Percentiles rank a stretch among this genome's conserved stretches.
phyloP scores from a whole-genome alignment of 2,797 vertebrate genomes.

The Hyperoplus lanceolatus region DNA sequence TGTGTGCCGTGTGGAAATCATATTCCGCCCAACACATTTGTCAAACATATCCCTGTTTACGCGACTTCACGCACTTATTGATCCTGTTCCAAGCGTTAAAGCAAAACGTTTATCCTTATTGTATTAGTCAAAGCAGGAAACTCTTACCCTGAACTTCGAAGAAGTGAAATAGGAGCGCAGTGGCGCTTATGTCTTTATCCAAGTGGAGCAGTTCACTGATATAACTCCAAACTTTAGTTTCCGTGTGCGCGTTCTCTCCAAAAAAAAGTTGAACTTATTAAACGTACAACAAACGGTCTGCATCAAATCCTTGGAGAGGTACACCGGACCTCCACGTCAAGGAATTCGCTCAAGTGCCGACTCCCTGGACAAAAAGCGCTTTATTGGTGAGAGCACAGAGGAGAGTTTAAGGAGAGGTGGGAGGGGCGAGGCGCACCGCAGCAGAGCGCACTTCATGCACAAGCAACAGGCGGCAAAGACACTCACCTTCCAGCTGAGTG shows the following conservation, averaged over 20 bases:
- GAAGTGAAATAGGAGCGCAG: constrained; percentile 52
- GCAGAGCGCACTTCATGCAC: constrained; percentile 57
- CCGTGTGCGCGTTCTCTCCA: constrained; percentile 12
- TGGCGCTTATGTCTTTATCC: constrained; percentile 65
- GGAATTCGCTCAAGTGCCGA: constrained; percentile 78
- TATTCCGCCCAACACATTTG: neutral
- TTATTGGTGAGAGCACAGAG: constrained; percentile 74
- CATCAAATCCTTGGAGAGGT: constrained; percentile 67
- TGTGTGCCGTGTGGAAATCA: neutral
- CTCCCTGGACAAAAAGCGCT: constrained; percentile 78
- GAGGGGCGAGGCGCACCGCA: constrained; percentile 68
- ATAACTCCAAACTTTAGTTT: constrained; percentile 60
- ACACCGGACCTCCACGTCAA: constrained; percentile 70
- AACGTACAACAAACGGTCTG: constrained; percentile 40
- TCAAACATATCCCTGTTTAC: neutral
- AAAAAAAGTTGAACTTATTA: constrained; percentile 19
- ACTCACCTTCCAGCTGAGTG: constrained; percentile 64
- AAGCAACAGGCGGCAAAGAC: constrained; percentile 33
- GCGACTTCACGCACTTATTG: constrained; percentile 43
- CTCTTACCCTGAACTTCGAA: constrained; percentile 69
- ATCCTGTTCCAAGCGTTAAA: neutral
- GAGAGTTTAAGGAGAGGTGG: constrained; percentile 69
- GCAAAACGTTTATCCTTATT: neutral
- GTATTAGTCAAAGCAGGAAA: constrained; percentile 8
- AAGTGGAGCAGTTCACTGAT: constrained; percentile 43